Conservation (phyloP, 2,888 invertebrate species). For the Zonitis immaculata region DNA sequence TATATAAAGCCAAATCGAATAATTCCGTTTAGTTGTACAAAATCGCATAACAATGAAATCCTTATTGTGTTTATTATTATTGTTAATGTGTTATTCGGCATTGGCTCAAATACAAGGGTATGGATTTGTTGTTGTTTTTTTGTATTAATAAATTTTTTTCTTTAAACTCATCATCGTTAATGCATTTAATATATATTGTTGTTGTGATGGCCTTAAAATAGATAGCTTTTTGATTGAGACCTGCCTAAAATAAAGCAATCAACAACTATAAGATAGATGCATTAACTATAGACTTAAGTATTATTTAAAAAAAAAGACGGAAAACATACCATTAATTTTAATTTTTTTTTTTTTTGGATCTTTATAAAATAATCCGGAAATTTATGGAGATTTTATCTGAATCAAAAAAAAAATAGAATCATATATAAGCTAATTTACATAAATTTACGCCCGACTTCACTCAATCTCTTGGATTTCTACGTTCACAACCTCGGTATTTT, state of each 20-base stretch:
- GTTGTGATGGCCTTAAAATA: neutral
- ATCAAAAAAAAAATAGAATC: neutral
- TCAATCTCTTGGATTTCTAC: neutral
- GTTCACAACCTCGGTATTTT: neutral
- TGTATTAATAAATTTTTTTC: neutral
- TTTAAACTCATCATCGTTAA: too few relatives aligned
- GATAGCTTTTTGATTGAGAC: neutral
- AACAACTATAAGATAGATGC: neutral
- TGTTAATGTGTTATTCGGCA: neutral
- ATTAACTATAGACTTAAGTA: neutral
- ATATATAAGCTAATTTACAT: neutral
- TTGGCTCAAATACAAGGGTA: neutral
- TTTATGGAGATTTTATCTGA: neutral
- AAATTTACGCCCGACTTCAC: neutral
- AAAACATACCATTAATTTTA: neutral
- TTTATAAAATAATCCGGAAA: neutral
- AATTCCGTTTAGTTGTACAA: neutral
- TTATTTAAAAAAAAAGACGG: neutral
- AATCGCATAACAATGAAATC: neutral
- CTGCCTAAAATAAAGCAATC: neutral
- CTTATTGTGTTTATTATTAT: neutral
- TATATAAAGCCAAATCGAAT: neutral
- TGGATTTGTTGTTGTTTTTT: neutral
- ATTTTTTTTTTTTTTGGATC: neutral
- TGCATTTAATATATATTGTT: too few relatives aligned